Conservation (phyloP, 2,797 vertebrate genomes). For the Peromyscus attwateri region DNA sequence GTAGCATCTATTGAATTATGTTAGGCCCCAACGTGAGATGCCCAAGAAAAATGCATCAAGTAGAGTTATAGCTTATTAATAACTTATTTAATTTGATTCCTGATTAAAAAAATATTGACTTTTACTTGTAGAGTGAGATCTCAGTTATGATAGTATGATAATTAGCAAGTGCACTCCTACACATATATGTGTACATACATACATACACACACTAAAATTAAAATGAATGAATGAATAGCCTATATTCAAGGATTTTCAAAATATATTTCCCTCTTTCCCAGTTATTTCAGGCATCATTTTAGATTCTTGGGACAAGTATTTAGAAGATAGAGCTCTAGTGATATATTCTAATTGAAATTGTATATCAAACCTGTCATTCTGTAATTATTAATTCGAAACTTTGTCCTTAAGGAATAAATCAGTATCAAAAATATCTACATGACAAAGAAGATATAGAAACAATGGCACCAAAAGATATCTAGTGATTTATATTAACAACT, state of each 20-base stretch:
- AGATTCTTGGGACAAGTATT: not conserved
- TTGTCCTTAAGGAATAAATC: not conserved
- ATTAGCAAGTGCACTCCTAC: not conserved
- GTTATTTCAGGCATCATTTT: not conserved
- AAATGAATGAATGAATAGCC: not conserved
- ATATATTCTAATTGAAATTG: not conserved
- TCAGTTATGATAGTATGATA: not conserved
- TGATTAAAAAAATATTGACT: not conserved
- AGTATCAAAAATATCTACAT: not conserved
- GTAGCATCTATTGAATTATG: not conserved
- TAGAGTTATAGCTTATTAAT: not conserved
- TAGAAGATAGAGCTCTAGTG: not conserved
- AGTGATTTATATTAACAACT: not conserved
- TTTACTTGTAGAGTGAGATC: not conserved
- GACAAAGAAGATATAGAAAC: not conserved
- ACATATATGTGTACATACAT: not conserved
- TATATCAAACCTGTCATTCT: not conserved
- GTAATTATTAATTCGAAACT: not conserved
- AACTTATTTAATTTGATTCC: not conserved
- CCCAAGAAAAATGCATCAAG: not conserved
- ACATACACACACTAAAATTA: not conserved
- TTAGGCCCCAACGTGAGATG: not conserved
- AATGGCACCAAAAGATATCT: not conserved
- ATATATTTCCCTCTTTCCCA: no score
- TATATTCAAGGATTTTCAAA: not conserved